These are phyloP conservation scores for Acronicta aceris DNA, from an alignment of 2,888 invertebrate genomes.

Conservation along the genomic window DNA sequence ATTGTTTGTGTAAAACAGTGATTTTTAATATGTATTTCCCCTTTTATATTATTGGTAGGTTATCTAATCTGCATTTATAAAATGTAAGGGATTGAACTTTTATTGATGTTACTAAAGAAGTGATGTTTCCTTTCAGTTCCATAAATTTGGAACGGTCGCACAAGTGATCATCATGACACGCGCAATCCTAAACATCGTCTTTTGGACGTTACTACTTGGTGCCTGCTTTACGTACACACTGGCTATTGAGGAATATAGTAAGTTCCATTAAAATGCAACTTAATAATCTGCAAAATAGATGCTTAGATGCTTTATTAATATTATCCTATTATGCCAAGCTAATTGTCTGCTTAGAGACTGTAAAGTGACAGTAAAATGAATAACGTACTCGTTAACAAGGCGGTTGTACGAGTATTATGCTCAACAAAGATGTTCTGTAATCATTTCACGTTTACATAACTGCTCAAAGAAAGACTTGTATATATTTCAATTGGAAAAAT, in stretches of 20 bases:
- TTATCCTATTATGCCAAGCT: not conserved
- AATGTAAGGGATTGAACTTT: no score
- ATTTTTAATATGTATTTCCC: slow-evolving; percentile 6
- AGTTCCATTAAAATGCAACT: slow-evolving; percentile 40
- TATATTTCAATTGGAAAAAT: slow-evolving; percentile 2
- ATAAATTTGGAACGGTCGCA: slow-evolving; percentile 37
- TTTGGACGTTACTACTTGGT: slow-evolving; percentile 46
- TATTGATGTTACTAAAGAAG: not conserved
- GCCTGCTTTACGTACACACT: slow-evolving; percentile 27
- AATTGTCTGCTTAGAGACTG: slow-evolving; percentile 2
- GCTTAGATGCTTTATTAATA: slow-evolving; percentile 2
- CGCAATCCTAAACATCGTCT: slow-evolving; percentile 16
- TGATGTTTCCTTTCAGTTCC: slow-evolving; percentile 42
- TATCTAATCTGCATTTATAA: no score
- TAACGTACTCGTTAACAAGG: slow-evolving; percentile 3
- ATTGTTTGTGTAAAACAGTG: slow-evolving; percentile 12
- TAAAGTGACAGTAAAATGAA: slow-evolving; percentile 2
- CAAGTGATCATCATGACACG: slow-evolving; percentile 28
- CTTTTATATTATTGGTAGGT: not conserved
- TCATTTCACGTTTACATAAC: slow-evolving; percentile 5
- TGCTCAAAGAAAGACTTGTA: slow-evolving; percentile 11
- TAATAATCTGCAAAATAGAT: slow-evolving; percentile 5
- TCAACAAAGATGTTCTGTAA: not conserved
- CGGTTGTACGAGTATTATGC: slow-evolving; percentile 1
- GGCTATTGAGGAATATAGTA: slow-evolving; percentile 69